Conservation (phyloP, 2,797 vertebrate genomes). For the Tiaroga cobitis region DNA sequence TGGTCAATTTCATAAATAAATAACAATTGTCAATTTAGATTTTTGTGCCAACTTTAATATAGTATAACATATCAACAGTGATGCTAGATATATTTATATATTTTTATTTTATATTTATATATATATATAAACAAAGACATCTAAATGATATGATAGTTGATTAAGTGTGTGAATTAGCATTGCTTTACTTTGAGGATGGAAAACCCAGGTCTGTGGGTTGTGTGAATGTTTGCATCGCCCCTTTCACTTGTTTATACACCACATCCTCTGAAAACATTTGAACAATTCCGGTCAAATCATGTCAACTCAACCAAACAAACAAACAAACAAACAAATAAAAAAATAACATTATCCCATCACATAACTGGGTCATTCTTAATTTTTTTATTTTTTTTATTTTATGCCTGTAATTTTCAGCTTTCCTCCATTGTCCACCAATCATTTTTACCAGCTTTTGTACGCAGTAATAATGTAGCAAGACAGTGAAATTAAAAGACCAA, state of each 20-base stretch:
- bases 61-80: no score
- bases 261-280: not conserved
- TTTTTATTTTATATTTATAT: no score
- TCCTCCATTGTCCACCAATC: not conserved
- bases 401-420: not conserved
- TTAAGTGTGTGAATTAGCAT: not conserved
- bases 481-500: not conserved
- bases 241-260: not conserved
- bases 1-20: no score
- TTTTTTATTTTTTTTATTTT: no score
- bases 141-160: not conserved
- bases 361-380: not conserved
- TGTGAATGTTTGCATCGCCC: not conserved
- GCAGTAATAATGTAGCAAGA: not conserved
- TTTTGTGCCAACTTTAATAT: no score
- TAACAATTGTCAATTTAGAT: no score
- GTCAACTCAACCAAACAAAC: not conserved
- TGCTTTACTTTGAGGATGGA: not conserved
- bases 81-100: no score
- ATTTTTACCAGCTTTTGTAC: not conserved
- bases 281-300: not conserved
- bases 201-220: constrained; percentile 5
- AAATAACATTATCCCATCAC: not conserved
- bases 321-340: not conserved
- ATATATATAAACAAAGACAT: not conserved